Percentiles rank a stretch among this genome's conserved stretches.
Evolutionary conservation across 2,797 vertebrate genomes (phyloP).

Genomic region (Rhinatrema bivittatum): DNA sequence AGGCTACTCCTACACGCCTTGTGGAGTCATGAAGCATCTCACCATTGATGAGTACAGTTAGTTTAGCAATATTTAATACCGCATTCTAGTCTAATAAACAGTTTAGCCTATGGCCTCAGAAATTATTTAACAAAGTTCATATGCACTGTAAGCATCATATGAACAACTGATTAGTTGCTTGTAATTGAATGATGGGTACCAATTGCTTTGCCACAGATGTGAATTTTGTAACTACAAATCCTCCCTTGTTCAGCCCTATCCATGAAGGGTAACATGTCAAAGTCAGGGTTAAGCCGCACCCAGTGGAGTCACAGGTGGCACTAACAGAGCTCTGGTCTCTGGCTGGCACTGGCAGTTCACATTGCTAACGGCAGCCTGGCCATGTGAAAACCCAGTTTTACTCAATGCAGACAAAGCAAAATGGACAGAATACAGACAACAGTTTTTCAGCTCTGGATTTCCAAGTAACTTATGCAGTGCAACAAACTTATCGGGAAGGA

Average conservation of each 20-base stretch:
- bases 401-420: neutral
- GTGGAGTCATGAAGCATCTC: neutral
- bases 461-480: accelerated
- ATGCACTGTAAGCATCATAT: neutral
- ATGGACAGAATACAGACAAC: neutral
- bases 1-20: neutral
- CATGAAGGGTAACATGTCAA: too few species aligned
- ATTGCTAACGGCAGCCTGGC: neutral
- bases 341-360: neutral
- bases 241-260: neutral
- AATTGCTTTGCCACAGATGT: accelerated
- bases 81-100: too few species aligned
- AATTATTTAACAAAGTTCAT: too few species aligned
- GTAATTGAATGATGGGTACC: neutral
- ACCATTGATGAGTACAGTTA: neutral
- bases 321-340: neutral
- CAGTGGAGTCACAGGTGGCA: neutral
- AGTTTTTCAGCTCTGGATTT: accelerated
- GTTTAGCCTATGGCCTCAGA: too few species aligned
- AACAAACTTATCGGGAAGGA: accelerated
- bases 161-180: neutral
- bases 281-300: too few species aligned
- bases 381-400: neutral
- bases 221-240: neutral
- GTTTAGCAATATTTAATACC: too few species aligned